Conservation (phyloP, 2,888 invertebrate genomes). For the Eupithecia abbreviata region DNA sequence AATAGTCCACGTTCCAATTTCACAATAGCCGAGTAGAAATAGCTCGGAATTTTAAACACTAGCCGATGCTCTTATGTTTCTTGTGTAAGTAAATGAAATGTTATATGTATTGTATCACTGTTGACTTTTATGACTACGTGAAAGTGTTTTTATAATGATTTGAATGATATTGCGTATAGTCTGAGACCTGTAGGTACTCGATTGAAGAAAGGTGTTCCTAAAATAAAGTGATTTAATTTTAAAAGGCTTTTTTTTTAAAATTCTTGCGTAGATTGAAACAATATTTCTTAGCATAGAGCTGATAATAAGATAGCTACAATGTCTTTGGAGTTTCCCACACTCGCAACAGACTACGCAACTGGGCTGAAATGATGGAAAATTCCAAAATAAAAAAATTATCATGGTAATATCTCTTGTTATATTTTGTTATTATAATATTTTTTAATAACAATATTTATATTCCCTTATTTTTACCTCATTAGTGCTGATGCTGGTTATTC, state of each 20-base stretch:
- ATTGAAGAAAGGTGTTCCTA: constrained; percentile 5
- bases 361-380: neutral
- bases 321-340: neutral
- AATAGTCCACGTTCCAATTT: neutral
- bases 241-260: neutral
- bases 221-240: neutral
- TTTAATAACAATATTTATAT: too few species aligned
- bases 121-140: neutral
- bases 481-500: neutral
- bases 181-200: neutral
- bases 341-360: neutral
- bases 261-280: neutral
- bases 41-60: neutral
- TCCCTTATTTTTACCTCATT: neutral
- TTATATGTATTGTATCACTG: neutral
- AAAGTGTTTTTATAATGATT: neutral
- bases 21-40: neutral
- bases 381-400: neutral
- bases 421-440: too few species aligned
- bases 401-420: neutral
- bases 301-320: neutral
- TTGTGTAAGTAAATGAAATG: neutral
- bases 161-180: neutral
- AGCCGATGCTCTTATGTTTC: neutral
- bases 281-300: neutral